Evolutionary conservation across 2,888 invertebrate genomes (phyloP).

Genomic region (Seladonia tumulorum): DNA sequence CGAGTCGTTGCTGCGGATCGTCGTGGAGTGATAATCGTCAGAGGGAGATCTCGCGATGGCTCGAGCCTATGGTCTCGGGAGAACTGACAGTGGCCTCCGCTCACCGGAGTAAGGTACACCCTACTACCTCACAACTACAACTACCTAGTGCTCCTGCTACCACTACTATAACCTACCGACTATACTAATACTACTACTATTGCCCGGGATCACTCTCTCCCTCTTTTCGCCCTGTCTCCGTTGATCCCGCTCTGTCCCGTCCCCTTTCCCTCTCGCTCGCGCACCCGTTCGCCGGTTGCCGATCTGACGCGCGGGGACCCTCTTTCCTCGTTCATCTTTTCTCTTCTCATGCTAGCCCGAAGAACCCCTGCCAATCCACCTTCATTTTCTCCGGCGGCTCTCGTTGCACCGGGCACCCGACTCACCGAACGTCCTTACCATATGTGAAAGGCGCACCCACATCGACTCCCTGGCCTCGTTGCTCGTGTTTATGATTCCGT

Average conservation of each 20-base stretch:
- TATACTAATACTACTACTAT: constrained; percentile 62
- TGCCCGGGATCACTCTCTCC: constrained; percentile 65
- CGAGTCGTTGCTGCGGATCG: constrained; percentile 57
- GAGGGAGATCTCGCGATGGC: constrained; percentile 75
- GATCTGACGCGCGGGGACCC: constrained; percentile 30
- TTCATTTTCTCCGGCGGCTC: constrained; percentile 68
- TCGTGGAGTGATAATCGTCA: constrained; percentile 61
- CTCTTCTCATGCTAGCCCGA: constrained; percentile 43
- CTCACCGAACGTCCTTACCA: constrained; percentile 67
- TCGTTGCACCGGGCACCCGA: constrained; percentile 51
- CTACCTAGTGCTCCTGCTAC: constrained; percentile 67
- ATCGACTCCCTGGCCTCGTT: constrained; percentile 54
- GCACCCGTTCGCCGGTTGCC: constrained; percentile 20
- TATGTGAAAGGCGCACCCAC: constrained; percentile 72
- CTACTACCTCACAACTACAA: constrained; percentile 74
- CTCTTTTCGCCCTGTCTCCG: constrained; percentile 52
- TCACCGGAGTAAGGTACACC: constrained; percentile 80
- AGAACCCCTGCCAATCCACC: constrained; percentile 66
- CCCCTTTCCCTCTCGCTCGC: constrained; percentile 1
- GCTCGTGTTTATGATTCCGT: constrained; percentile 58
- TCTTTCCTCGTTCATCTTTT: constrained; percentile 49
- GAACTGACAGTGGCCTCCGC: constrained; percentile 80
- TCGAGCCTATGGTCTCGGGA: constrained; percentile 78
- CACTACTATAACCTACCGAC: constrained; percentile 62
- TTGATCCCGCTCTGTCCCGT: constrained; percentile 8